Base-by-base conservation (phyloP, 2,113 vertebrate genomes). In the Ondatra zibethicus region DNA sequence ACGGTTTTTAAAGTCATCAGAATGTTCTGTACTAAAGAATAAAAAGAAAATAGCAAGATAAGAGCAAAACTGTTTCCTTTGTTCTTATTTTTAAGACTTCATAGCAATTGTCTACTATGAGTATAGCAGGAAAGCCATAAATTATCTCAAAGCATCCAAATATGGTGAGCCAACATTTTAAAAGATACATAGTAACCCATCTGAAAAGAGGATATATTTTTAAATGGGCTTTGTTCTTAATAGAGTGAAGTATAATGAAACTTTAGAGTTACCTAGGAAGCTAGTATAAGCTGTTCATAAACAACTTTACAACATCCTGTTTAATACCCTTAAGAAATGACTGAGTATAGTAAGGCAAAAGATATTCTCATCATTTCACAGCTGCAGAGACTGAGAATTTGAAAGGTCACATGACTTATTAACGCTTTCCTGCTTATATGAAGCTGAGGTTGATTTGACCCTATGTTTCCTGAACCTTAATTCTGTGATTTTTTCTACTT, bases 1-100 rank as follows among this genome's bases (percentile, higher is more conserved):
- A 96, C 95, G 68, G 55, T 88, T 96, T 96, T 92, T 91, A 98
- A 96, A 91, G 93, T 89, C 70, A 89, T 66, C 68, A 87, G 58
- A 94, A 80, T 97, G 92, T 84, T 6, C 92, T 96, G 75, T 96
- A 42, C 96, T 77, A 16, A 91, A 36, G 63, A 95, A 94, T 89
- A 96, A 97, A 95, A 91, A 91, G 31, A 96, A 97, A 94, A 89
- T 63, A 45, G 13, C 55, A 73, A 94, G 93, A 92, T 92, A 87
- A 93, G 92, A 94, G 52, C 19, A 93, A 78, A 42, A 4, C 31
- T 58, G 3, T 91, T 95, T 76, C 77, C 65, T 80, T 89, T 88
- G n/a, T 66, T 72, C 3, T 88, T 85, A 45, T 93, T 88, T 5
- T 89, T 93, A 36, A 90, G 42, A 96, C 25, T 55, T 42, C 89